Evolutionary conservation across 1,140 invertebrate species (phyloP), one percentile per base, ranked within the genome.

Genomic region (Psix sp.): DNA sequence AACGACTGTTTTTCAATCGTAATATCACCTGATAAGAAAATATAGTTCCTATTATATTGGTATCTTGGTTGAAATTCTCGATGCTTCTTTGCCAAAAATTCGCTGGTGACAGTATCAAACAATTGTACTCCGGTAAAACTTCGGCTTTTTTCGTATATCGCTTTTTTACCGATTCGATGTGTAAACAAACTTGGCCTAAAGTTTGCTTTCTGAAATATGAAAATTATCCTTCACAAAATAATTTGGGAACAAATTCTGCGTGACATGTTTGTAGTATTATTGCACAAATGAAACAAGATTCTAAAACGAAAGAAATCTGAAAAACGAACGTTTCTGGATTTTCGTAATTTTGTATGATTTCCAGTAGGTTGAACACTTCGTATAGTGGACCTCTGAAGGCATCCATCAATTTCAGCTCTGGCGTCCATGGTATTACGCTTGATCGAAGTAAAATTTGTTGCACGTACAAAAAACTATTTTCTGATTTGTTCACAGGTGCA

Each of bases 61-160:
- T 88, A 82, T 96, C 95, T 54, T 91, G 87, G 26, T 91, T 90
- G 80, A 95, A 96, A 17, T 91, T 87, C 75, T 93, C 90, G 4
- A 91, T 86, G 84, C 95, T 94, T 80, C 94, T 92, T 60, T 93
- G 91, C 97, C 97, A 98, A 17, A 98, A 88, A 86, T 97, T 97
- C 0, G 95, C 95, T 0, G 97, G 97, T 2, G 96, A 98, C 0
- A 98, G 83, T n/a, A 96, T 86, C 0, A 99, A 88, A 83, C 97
- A 99, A 82, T 92, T 94, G 82, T 96, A 98, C 82, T 98, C 93
- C 0, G 97, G 96, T 17, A 97, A 87, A 57, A 94, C 87, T 6
- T 89, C 84, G 24, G 84, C 82, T 77, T 87, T 90, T 78, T 90
- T 86, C 74, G 86, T 81, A 79, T 87, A 86, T 57, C 87, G 87